Evolutionary conservation across 2,888 invertebrate genomes (phyloP), one percentile per base, ranked within the genome.

Genomic region (Rhamphomyia laevipes): DNA sequence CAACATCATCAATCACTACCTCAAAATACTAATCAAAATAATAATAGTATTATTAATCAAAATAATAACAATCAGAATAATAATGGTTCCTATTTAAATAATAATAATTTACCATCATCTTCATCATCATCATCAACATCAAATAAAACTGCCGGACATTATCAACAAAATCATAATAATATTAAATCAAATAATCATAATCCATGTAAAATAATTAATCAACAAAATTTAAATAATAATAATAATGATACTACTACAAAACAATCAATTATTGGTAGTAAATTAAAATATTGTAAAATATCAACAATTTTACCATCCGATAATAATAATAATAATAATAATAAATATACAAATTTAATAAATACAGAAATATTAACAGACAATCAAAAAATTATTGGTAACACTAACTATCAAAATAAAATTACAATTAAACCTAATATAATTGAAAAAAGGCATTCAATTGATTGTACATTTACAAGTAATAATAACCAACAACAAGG

Each of bases 361-460:
- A 43, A 16, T 31, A 12, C 9, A n/a, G 40, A 46, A 15, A 40
- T 38, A 15, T 27, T 40, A 27, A 4, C 4, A 27, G 23, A 27
- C 23, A 27, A 27, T 27, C 23, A 27, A 27, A 27, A 27, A 27
- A 9, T 27, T 27, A 5, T 3, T 21, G 5, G 5, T 21, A 27
- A 7, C 9, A 27, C 4, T 27, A 27, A 27, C 9, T 27, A 27
- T 27, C 23, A 27, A 27, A 27, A 27, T 27, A 27, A 27, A 27
- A 27, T 7, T 27, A 27, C 2, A 7, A 9, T 4, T 27, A 27
- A n/a, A n/a, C n/a, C 53, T 50, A 16, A 15, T n/a, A 3, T 43
- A 1, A 9, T 52, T 5, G 58, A 58, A 30, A 61, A 61, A 42
- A 56, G 60, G 2, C 59, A 59, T 50, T 60, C 61, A 9, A 55